Conservation (phyloP, 2,888 invertebrate species). For the Pterostichus madidus region DNA sequence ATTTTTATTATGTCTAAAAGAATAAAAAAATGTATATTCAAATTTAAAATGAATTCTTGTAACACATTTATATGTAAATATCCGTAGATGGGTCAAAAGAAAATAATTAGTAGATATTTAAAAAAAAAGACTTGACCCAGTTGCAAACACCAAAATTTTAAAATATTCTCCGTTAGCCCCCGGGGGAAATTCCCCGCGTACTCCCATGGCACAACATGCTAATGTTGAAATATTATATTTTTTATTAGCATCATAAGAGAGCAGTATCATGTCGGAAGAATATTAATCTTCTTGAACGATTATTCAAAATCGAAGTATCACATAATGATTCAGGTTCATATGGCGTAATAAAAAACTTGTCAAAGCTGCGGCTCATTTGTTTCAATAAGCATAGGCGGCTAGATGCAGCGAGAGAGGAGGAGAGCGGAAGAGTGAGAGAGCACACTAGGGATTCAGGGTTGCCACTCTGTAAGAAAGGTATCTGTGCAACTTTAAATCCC, state of each 20-base stretch:
- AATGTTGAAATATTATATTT: slow-evolving; percentile 45
- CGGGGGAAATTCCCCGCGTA: slow-evolving; percentile 11
- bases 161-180: neutral
- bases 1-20: too few relatives aligned
- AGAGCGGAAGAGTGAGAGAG: neutral
- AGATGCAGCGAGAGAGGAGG: neutral
- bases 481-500: slow-evolving; percentile 62
- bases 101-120: neutral
- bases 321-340: slow-evolving; percentile 18
- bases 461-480: slow-evolving; percentile 55
- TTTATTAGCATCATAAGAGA: neutral
- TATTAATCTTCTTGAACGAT: slow-evolving; percentile 31
- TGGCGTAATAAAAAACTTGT: slow-evolving; percentile 41
- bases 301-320: slow-evolving; percentile 11
- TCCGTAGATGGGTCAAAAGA: neutral
- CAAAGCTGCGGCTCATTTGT: slow-evolving; percentile 38
- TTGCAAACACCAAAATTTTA: slow-evolving; percentile 10
- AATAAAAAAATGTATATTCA: too few relatives aligned
- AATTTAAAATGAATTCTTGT: too few relatives aligned
- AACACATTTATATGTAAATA: neutral
- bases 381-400: slow-evolving; percentile 44
- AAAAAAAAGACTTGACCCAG: neutral
- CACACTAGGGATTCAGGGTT: neutral
- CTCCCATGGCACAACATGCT: neutral
- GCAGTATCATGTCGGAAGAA: slow-evolving; percentile 5